phyloP scores from a whole-genome alignment of 2,113 vertebrate species.

The Triplophysa dalaica region DNA sequence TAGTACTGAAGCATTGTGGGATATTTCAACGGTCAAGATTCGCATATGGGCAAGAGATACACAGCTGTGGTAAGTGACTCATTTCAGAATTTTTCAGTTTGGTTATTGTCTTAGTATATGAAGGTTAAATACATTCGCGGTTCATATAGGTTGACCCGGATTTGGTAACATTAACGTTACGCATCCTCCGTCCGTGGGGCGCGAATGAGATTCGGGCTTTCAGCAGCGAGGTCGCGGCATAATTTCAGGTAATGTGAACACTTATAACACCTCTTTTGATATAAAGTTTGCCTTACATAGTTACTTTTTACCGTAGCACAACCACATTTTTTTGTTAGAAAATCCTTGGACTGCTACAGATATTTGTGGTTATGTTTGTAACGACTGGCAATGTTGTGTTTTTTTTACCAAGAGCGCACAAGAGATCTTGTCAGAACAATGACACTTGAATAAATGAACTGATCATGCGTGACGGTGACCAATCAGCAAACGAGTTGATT shows the following conservation, averaged over 20 bases:
- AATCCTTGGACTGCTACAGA: background rate
- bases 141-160: background rate
- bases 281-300: background rate
- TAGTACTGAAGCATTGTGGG: background rate
- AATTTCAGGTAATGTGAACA: background rate
- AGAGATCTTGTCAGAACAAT: background rate
- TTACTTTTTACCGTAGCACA: background rate
- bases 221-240: background rate
- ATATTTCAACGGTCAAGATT: background rate
- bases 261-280: background rate
- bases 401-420: background rate
- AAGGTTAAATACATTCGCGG: background rate
- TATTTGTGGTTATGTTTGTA: background rate
- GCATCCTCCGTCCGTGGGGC: background rate
- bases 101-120: background rate
- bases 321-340: background rate
- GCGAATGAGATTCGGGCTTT: no score
- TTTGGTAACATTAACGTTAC: background rate
- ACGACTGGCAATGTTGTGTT: background rate
- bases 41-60: background rate
- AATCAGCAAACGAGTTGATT: background rate
- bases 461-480: background rate
- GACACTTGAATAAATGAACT: constrained; percentile 8
- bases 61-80: constrained; percentile 9
- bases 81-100: background rate